Evolutionary conservation across 2,797 vertebrate species (phyloP).

Genomic region (Argentina silus): DNA sequence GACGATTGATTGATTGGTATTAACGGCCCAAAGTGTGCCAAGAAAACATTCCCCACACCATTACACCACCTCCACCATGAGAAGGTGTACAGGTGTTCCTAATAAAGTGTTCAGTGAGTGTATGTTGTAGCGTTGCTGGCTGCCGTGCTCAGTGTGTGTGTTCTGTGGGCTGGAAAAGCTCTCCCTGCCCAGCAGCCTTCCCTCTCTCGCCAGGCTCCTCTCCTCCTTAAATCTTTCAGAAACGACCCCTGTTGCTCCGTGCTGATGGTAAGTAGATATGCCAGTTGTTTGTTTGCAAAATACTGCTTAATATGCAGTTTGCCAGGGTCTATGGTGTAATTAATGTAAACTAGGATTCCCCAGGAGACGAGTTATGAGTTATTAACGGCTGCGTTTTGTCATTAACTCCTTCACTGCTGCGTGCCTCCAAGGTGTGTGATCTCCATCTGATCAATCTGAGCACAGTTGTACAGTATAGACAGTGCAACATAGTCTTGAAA

Average conservation of each 20-base stretch:
- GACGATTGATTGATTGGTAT: too few species aligned
- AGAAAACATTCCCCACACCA: too few species aligned
- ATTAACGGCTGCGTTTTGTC: conserved; percentile 73
- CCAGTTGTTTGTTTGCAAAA: conserved; percentile 80
- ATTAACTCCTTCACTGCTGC: conserved; percentile 58
- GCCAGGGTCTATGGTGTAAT: conserved; percentile 82
- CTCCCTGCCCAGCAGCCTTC: conserved; percentile 33
- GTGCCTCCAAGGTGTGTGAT: conserved; percentile 20
- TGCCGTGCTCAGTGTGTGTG: conserved; percentile 14
- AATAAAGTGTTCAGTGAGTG: too few species aligned
- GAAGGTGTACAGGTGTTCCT: too few species aligned
- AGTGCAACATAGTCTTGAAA: conserved; percentile 3
- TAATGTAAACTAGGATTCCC: conserved; percentile 81
- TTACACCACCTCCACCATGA: too few species aligned
- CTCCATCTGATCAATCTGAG: conserved; percentile 27
- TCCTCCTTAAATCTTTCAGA: too few species aligned
- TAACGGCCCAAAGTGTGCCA: too few species aligned
- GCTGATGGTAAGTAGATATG: conserved; percentile 79
- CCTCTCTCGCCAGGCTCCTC: too few species aligned
- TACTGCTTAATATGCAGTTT: conserved; percentile 78
- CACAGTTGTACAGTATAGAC: conserved; percentile 15
- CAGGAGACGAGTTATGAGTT: conserved; percentile 74
- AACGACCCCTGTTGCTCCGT: conserved; percentile 60
- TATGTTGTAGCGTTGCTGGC: too few species aligned
- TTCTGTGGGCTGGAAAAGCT: conserved; percentile 39